phyloP scores from a whole-genome alignment of 2,113 vertebrate species.

The Sebastes fasciatus region DNA sequence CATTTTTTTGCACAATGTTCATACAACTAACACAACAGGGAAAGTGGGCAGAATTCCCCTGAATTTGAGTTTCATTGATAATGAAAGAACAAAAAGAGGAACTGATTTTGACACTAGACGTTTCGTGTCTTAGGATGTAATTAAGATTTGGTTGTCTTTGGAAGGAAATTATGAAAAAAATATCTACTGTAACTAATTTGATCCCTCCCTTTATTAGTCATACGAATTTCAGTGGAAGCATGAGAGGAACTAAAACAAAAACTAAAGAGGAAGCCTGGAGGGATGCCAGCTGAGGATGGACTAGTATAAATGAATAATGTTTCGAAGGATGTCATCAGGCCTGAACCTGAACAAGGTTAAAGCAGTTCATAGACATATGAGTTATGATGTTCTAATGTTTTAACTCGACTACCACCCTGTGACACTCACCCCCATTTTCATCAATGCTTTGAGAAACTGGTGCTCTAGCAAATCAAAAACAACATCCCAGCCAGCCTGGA shows the following conservation, averaged over 20 bases:
- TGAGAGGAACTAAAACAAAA: constrained; percentile 5
- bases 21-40: background rate
- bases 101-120: background rate
- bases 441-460: background rate
- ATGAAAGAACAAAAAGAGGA: constrained; percentile 55
- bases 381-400: background rate
- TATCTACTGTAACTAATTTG: background rate
- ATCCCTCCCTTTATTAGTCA: background rate
- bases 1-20: background rate
- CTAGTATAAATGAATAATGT: background rate
- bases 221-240: constrained; percentile 16
- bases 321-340: background rate
- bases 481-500: background rate
- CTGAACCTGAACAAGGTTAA: background rate
- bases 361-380: background rate
- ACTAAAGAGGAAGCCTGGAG: background rate
- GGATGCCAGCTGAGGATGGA: background rate
- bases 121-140: background rate
- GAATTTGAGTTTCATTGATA: constrained; percentile 22
- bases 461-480: background rate
- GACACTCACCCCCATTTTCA: background rate
- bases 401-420: background rate
- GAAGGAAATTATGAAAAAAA: background rate
- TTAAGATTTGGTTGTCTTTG: background rate
- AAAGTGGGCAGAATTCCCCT: constrained; percentile 11